Conservation (phyloP, 2,113 vertebrate genomes). For the Kryptolebias marmoratus region DNA sequence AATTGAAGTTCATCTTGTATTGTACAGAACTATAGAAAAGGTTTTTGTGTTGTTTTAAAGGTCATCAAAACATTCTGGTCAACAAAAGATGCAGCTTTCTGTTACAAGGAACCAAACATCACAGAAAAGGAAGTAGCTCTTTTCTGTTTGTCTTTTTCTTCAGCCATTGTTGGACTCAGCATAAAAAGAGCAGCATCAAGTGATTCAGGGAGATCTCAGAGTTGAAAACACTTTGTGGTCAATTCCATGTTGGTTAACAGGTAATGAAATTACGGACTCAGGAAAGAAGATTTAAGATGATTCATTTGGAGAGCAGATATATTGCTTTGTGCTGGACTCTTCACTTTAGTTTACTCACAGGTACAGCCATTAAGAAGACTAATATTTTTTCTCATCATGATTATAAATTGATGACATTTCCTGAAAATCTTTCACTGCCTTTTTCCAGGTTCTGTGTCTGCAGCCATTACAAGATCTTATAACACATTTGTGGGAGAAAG, state of each 20-base stretch:
- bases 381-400: not conserved
- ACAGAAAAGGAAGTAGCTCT: slow-evolving; percentile 62
- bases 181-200: slow-evolving; percentile 56
- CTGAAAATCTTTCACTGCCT: not conserved
- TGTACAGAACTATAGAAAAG: too few species aligned
- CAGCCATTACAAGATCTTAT: slow-evolving; percentile 8
- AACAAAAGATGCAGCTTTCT: too few species aligned
- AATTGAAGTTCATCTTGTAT: too few species aligned
- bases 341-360: slow-evolving; percentile 42
- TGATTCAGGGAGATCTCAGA: slow-evolving; percentile 65
- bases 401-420: not conserved
- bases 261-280: slow-evolving; percentile 10
- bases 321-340: slow-evolving; percentile 15
- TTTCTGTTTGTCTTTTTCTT: slow-evolving; percentile 55
- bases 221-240: slow-evolving; percentile 30
- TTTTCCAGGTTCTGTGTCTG: slow-evolving; percentile 39
- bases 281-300: slow-evolving; percentile 35
- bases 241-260: slow-evolving; percentile 26
- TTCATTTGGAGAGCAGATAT: not conserved
- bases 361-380: slow-evolving; percentile 43
- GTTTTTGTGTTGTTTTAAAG: too few species aligned
- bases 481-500: slow-evolving; percentile 55
- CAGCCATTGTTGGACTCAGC: slow-evolving; percentile 62
- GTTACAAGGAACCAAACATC: slow-evolving; percentile 73
- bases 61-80: too few species aligned